A percentile compares a stretch with the other conserved stretches of the same genome.
Conservation (phyloP, 2,888 invertebrate genomes). For the Lasioglossum morio region DNA sequence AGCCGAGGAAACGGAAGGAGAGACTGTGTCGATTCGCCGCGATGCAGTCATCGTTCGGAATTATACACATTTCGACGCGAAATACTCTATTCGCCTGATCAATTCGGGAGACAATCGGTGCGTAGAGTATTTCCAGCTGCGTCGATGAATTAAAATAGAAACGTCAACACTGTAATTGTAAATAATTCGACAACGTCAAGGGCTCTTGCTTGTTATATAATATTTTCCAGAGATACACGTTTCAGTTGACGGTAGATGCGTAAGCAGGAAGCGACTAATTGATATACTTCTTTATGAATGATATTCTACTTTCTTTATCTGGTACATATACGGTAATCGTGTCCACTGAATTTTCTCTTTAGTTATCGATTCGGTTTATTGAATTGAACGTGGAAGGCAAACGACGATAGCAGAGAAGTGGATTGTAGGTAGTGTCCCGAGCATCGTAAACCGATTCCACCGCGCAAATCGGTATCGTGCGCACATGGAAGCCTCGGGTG, state of each 20-base stretch:
- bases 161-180: too few relatives aligned
- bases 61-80: constrained; percentile 21
- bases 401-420: background rate
- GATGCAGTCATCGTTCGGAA: constrained; percentile 13
- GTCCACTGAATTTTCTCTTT: background rate
- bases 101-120: background rate
- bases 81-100: background rate
- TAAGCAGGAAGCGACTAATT: background rate
- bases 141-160: background rate
- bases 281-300: background rate
- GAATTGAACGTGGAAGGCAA: background rate
- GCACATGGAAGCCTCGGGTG: background rate
- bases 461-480: constrained; percentile 44
- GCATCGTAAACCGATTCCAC: constrained; percentile 46
- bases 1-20: constrained; percentile 46
- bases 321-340: background rate
- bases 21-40: constrained; percentile 13
- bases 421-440: background rate
- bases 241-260: background rate
- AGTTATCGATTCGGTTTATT: background rate
- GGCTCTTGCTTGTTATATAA: background rate
- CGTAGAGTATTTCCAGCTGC: background rate
- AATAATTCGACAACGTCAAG: background rate
- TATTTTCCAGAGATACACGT: background rate
- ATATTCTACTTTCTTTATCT: background rate